Evolutionary conservation across 2,113 vertebrate species (phyloP), one percentile per base, ranked within the genome.

Genomic region (Synchiropus splendidus): DNA sequence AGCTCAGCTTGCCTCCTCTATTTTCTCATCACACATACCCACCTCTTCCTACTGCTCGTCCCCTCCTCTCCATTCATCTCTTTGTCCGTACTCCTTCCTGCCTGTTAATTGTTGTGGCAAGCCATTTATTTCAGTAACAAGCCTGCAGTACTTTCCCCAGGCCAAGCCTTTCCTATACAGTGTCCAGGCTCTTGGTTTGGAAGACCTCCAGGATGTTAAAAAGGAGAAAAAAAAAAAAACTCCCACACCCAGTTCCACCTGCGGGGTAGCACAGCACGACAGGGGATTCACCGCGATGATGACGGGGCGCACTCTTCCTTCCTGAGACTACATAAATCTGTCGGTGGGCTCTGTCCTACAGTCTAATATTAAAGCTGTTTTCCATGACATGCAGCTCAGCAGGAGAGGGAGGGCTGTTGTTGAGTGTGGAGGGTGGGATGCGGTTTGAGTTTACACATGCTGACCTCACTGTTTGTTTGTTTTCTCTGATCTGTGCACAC

Each of bases 321-420:
- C 82, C 84, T 81, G 77, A 67, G 64, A 62, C 69, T 74, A 75
- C 71, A 83, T 86, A 85, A 85, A 85, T 84, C 80, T 83, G 77
- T 85, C 81, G 58, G 30, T 75, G 61, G 44, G 41, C 59, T 60
- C 49, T 17, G 31, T 64, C 74, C 70, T 64, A 45, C 48, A 52
- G 62, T 78, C 67, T 83, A 41, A 79, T 75, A 83, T 80, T 81
- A 82, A 77, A 58, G 42, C 60, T 73, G 70, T 78, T 74, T 71
- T 78, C 70, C 70, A 74, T 76, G 48, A 66, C 66, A 50, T 34
- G 51, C 42, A 32, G 35, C 61, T 68, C 56, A 16, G 61, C 35
- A 13, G 50, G 51, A 57, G 59, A 52, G 48, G 50, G 46, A 49
- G 48, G 43, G 57, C 38, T 62, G 56, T 49, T 63, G 48, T 72